phyloP scores from a whole-genome alignment of 2,888 invertebrate species.

The Macrophya annulata region DNA sequence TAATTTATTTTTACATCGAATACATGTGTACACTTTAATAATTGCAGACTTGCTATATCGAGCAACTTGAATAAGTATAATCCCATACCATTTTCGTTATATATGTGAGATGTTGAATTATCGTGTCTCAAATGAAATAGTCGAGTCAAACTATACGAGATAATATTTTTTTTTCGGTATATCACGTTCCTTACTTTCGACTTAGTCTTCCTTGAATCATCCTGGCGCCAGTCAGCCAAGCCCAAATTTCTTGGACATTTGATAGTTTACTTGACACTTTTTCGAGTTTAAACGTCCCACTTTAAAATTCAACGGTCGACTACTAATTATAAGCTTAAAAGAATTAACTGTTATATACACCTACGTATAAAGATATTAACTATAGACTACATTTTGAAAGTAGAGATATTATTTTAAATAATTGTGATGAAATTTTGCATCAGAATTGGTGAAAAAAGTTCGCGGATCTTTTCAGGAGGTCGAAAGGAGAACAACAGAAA shows the following conservation, averaged over 20 bases:
- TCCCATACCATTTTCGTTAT: not conserved
- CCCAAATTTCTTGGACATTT: conserved; percentile 40
- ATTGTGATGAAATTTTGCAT: not conserved
- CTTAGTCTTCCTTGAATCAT: conserved; percentile 43
- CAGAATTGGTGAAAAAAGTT: not conserved
- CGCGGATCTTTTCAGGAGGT: not conserved
- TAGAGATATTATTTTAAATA: not conserved
- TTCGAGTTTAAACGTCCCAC: conserved; percentile 32
- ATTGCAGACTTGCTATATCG: not conserved
- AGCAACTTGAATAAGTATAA: not conserved
- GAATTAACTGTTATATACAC: conserved; percentile 16
- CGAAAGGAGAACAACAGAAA: not conserved
- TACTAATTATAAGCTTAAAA: conserved; percentile 18
- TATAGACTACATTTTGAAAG: not conserved
- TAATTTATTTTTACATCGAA: not conserved
- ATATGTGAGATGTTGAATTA: not conserved
- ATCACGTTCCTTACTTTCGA: conserved; percentile 18
- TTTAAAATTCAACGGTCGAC: not conserved
- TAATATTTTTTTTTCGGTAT: conserved; percentile 15
- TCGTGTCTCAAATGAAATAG: not conserved
- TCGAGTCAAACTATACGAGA: not conserved
- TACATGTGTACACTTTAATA: not conserved
- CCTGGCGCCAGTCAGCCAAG: conserved; percentile 50
- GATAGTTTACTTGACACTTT: conserved; percentile 41
- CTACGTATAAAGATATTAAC: not conserved